These are phyloP conservation scores for Meloidogyne hapla DNA, from an alignment of 1,140 invertebrate species.

Conservation along the genomic window DNA sequence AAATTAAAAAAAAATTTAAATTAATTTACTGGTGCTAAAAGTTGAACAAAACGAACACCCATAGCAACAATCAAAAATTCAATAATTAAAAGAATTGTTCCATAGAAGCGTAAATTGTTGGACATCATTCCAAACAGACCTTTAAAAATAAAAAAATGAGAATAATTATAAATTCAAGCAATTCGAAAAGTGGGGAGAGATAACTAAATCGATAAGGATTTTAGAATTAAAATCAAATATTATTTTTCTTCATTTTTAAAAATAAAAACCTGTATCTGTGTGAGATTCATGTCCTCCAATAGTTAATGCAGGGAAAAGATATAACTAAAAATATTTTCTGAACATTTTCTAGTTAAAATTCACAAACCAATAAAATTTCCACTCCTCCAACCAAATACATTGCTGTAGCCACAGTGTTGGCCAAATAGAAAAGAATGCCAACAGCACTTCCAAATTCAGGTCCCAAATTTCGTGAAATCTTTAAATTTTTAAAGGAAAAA, in stretches of 20 bases:
- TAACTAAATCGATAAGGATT: too few species aligned
- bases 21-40: constrained; percentile 65
- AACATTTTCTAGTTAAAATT: too few species aligned
- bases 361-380: constrained; percentile 91
- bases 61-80: constrained; percentile 67
- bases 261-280: constrained; percentile 53
- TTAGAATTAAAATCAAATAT: constrained; percentile 17
- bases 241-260: too few species aligned
- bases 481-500: too few species aligned
- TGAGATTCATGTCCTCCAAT: constrained; percentile 66
- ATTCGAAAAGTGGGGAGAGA: too few species aligned
- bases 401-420: constrained; percentile 93
- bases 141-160: constrained; percentile 31
- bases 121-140: constrained; percentile 62
- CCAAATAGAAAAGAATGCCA: constrained; percentile 96
- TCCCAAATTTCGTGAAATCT: constrained; percentile 70
- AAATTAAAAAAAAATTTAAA: constrained; percentile 5
- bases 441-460: constrained; percentile 98
- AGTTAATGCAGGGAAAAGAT: constrained; percentile 66
- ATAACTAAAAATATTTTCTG: constrained; percentile 54
- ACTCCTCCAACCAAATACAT: constrained; percentile 97
- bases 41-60: constrained; percentile 68
- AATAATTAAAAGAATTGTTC: constrained; percentile 66
- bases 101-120: constrained; percentile 68
- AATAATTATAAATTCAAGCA: too few species aligned